Base-by-base conservation (phyloP, 2,113 vertebrate genomes). In the Turnix velox region DNA sequence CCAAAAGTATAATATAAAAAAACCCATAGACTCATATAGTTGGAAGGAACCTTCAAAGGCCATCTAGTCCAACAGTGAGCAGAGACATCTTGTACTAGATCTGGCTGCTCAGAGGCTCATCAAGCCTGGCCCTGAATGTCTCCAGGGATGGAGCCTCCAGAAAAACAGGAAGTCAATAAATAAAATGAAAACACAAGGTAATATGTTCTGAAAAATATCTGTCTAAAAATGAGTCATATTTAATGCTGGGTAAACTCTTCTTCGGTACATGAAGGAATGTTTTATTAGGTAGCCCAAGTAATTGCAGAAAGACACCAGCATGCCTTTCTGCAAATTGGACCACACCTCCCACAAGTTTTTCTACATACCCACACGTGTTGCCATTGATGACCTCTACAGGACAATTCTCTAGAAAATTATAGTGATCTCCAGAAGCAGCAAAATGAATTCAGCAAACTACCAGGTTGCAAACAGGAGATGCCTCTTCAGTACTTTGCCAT, bases 241-340 rank as follows among this genome's bases (percentile, higher is more conserved):
- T 84, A 37, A 86, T 61, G 37, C 3, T 84, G 45, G 65, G 81
- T 63, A 87, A 75, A 88, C 19, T 45, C 57, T 61, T 93, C 79
- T 83, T 79, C 54, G 28, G 3, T 84, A 66, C 1, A 1, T 33
- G 45, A 81, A 82, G 58, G 65, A 58, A 83, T 46, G 33, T 62
- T 89, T 91, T 58, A 88, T 67, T 72, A 87, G 61, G 57, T 43
- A 84, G 45, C 46, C 74, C 71, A 73, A 95, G 77, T 87, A 92
- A 91, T 75, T 84, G 54, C 48, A 88, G 40, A 78, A 91, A 86
- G 73, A 87, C 78, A 61, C 2, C 7, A 79, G 68, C 51, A 80
- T 51, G 33, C 54, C 35, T 73, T 91, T 42, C 54, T 65, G 27
- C 62, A 23, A 25, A 63, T 55, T 57, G 40, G 35, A 51, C 80